Conservation (phyloP, 1,140 invertebrate genomes). For the Zaprionus ornatus region DNA sequence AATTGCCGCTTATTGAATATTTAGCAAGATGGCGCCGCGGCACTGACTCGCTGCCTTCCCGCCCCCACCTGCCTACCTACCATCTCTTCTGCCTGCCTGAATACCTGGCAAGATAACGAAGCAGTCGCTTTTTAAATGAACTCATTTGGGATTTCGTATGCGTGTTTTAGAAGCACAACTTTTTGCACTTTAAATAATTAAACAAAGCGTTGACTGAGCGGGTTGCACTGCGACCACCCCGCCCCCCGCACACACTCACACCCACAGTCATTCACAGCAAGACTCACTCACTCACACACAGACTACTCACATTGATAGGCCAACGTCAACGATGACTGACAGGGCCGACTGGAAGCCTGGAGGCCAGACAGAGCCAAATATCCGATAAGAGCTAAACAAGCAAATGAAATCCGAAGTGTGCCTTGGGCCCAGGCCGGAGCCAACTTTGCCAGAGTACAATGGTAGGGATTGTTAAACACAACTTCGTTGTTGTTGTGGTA, state of each 20-base stretch:
- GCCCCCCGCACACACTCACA: background rate
- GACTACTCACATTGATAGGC: conserved; percentile 50
- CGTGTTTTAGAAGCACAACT: conserved; percentile 55
- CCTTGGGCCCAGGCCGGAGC: conserved; percentile 2
- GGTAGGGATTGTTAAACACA: conserved; percentile 8
- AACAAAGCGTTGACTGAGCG: conserved; percentile 33
- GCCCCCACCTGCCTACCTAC: background rate
- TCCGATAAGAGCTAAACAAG: conserved; percentile 74
- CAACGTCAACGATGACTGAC: conserved; percentile 58
- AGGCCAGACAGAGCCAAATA: conserved; percentile 52
- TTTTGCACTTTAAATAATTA: conserved; percentile 80
- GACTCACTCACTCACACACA: background rate
- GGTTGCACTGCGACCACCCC: background rate
- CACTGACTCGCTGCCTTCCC: background rate
- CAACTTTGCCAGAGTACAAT: conserved; percentile 22
- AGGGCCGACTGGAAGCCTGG: conserved; percentile 48
- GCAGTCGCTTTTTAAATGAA: conserved; percentile 62
- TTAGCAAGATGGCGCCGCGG: conserved; percentile 54
- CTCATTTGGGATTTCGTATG: conserved; percentile 77
- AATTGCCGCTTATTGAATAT: conserved; percentile 82
- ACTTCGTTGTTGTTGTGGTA: background rate
- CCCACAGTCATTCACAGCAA: background rate
- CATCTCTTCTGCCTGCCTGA: background rate
- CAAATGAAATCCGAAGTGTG: conserved; percentile 61
- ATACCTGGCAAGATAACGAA: conserved; percentile 18